phyloP scores from a whole-genome alignment of 2,888 invertebrate genomes.

The Drosophila antonietae region DNA sequence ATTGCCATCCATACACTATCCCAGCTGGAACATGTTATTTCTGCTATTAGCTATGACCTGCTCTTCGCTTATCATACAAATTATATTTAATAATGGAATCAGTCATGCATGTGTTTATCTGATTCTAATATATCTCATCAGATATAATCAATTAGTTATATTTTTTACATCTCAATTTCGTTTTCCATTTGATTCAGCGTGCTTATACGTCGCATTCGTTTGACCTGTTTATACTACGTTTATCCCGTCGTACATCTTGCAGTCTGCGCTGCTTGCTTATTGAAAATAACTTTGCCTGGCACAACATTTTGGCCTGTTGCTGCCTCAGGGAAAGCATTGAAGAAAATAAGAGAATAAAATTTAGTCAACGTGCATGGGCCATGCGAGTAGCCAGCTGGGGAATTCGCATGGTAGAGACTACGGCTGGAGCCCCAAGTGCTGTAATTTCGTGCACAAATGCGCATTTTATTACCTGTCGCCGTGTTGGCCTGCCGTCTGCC shows the following conservation, averaged over 20 bases:
- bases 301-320: conserved; percentile 60
- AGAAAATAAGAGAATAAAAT: conserved; percentile 15
- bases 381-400: conserved; percentile 40
- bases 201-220: no score
- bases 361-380: conserved; percentile 18
- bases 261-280: conserved; percentile 55
- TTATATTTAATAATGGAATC: no score
- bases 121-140: no score
- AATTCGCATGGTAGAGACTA: conserved; percentile 28
- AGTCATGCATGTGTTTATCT: no score
- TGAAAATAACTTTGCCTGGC: conserved; percentile 68
- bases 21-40: not conserved
- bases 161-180: no score
- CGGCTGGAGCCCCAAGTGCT: conserved; percentile 51
- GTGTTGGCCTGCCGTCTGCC: conserved; percentile 34
- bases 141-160: not conserved
- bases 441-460: conserved; percentile 75
- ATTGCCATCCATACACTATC: conserved; percentile 47
- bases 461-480: conserved; percentile 74
- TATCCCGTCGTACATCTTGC: conserved; percentile 17
- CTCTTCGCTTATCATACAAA: not conserved
- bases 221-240: not conserved
- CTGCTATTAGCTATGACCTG: not conserved
- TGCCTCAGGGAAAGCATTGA: conserved; percentile 26
- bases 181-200: not conserved